A percentile compares a stretch with the other conserved stretches of the same genome.
Evolutionary conservation across 1,140 invertebrate genomes (phyloP).

Genomic region (Zaprionus ornatus): DNA sequence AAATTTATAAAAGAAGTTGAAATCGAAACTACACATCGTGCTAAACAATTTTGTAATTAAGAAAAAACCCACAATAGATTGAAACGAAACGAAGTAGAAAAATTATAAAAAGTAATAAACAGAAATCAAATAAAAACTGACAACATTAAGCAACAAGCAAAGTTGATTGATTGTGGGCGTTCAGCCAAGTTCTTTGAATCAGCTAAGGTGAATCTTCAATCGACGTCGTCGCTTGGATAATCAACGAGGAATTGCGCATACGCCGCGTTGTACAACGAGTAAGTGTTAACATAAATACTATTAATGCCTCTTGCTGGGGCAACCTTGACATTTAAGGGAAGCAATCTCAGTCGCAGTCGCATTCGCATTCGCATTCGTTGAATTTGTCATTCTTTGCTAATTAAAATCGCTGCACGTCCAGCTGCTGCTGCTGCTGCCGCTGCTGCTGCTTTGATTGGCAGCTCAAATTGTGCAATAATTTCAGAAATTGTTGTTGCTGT

Average conservation of each 20-base stretch:
- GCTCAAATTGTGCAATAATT: conserved; percentile 66
- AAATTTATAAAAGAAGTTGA: conserved; percentile 41
- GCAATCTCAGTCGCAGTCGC: neutral
- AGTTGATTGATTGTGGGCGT: conserved; percentile 66
- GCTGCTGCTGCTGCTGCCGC: conserved; percentile 9
- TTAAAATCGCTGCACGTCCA: conserved; percentile 66
- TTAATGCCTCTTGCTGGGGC: neutral
- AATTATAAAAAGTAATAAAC: conserved; percentile 6
- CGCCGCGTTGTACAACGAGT: conserved; percentile 51
- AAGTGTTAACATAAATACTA: conserved; percentile 40
- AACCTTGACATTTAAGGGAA: conserved; percentile 70
- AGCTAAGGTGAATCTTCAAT: conserved; percentile 17
- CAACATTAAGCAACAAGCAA: conserved; percentile 31
- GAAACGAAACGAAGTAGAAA: conserved; percentile 20
- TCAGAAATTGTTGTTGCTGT: conserved; percentile 44
- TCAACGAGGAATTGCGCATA: conserved; percentile 42
- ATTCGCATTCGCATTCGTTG: neutral
- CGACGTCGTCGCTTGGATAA: conserved; percentile 34
- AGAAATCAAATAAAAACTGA: conserved; percentile 27
- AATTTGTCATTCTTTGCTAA: conserved; percentile 72
- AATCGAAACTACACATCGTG: conserved; percentile 20
- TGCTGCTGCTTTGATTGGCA: conserved; percentile 63
- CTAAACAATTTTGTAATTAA: conserved; percentile 21
- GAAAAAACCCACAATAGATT: conserved; percentile 43
- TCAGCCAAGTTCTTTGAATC: conserved; percentile 34